These are phyloP conservation scores for Rhinogobio ventralis DNA, from an alignment of 2,797 vertebrate species.

Conservation along the genomic window DNA sequence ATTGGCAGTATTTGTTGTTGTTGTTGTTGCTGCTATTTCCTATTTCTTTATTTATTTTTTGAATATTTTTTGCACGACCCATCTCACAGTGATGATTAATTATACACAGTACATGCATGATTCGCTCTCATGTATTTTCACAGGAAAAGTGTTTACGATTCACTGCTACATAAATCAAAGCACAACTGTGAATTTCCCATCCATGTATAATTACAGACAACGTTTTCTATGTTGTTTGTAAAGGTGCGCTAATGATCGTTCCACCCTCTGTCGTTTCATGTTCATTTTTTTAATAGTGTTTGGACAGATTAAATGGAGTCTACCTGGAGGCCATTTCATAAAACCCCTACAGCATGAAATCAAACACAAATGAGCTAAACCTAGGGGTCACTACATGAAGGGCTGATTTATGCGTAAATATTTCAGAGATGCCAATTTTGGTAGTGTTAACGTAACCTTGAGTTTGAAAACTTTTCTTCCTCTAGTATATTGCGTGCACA, in stretches of 20 bases:
- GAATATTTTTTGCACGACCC: not conserved
- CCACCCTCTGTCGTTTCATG: slow-evolving; percentile 20
- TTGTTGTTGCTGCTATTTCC: slow-evolving; percentile 3
- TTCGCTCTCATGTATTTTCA: slow-evolving; percentile 21
- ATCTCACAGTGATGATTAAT: slow-evolving; percentile 44
- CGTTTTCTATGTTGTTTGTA: slow-evolving; percentile 35
- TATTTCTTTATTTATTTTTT: slow-evolving; percentile 26
- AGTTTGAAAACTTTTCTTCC: not conserved
- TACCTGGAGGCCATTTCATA: slow-evolving; percentile 35
- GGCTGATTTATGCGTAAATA: slow-evolving; percentile 23
- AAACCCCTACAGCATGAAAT: slow-evolving; percentile 33
- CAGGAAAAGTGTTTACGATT: slow-evolving; percentile 35
- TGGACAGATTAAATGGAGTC: slow-evolving; percentile 38
- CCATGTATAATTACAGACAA: slow-evolving; percentile 32
- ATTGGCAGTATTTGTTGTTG: slow-evolving; percentile 2
- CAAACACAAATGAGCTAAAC: slow-evolving; percentile 1
- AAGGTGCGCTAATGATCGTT: slow-evolving; percentile 40
- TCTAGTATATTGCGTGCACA: not conserved
- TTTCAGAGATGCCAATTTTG: slow-evolving; percentile 25
- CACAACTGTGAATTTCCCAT: slow-evolving; percentile 33
- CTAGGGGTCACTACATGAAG: slow-evolving; percentile 14
- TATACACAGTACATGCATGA: slow-evolving; percentile 24
- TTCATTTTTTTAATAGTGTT: slow-evolving; percentile 37
- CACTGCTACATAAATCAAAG: slow-evolving; percentile 40
- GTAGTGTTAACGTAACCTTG: slow-evolving; percentile 8